Evolutionary conservation across 2,888 invertebrate genomes (phyloP).

Genomic region (Drosophila formosana): DNA sequence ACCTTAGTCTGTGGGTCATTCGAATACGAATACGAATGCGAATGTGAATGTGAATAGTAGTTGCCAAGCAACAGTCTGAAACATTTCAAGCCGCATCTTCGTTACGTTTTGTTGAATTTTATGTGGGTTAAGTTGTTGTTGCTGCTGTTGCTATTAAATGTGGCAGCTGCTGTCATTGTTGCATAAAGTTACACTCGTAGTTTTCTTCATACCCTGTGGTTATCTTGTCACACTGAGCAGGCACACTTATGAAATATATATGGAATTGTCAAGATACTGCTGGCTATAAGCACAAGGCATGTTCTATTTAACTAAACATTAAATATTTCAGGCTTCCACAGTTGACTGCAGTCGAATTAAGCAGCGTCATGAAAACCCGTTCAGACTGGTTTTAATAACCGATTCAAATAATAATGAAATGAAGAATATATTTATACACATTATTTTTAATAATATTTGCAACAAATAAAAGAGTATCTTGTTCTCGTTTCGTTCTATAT

Average conservation of each 20-base stretch:
- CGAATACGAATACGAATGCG: neutral
- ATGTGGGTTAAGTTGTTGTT: slow-evolving; percentile 54
- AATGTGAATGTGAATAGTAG: slow-evolving; percentile 14
- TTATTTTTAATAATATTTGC: too few species aligned
- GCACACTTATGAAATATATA: neutral
- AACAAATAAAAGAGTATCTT: too few species aligned
- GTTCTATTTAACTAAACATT: too few species aligned
- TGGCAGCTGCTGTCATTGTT: slow-evolving; percentile 45
- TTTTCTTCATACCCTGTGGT: neutral
- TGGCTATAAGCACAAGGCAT: neutral
- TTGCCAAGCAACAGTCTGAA: slow-evolving; percentile 21
- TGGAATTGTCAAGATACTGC: neutral
- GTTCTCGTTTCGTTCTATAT: too few species aligned
- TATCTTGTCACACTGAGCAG: neutral
- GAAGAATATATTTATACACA: too few species aligned
- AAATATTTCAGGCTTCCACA: too few species aligned
- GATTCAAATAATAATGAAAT: too few species aligned
- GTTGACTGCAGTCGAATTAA: too few species aligned
- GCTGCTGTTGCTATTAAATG: slow-evolving; percentile 24
- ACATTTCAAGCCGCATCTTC: slow-evolving; percentile 47
- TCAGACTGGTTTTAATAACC: too few species aligned
- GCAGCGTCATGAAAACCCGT: too few species aligned
- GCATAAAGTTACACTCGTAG: slow-evolving; percentile 1
- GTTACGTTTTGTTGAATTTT: slow-evolving; percentile 62
- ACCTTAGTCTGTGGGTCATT: neutral